Conservation (phyloP, 1,140 invertebrate species). For the Cydia splendana region DNA sequence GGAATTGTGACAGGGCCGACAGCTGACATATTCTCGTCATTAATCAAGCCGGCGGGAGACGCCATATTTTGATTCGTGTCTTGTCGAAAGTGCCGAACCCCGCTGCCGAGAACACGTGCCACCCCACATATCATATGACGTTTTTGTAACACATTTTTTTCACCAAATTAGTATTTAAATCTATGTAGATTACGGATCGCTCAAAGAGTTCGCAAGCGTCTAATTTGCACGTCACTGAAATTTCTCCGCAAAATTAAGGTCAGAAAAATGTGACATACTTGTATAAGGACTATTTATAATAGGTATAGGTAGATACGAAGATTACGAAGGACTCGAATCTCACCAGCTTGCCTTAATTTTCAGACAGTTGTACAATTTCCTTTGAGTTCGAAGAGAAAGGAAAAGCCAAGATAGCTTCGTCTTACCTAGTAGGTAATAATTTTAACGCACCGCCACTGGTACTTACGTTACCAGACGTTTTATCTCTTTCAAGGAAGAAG, state of each 20-base stretch:
- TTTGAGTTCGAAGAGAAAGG: too few relatives aligned
- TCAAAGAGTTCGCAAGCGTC: slow-evolving; percentile 24
- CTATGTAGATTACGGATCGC: slow-evolving; percentile 29
- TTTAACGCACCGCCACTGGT: too few relatives aligned
- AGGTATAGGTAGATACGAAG: too few relatives aligned
- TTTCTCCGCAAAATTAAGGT: not conserved
- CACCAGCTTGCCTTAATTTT: too few relatives aligned
- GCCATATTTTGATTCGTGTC: slow-evolving; percentile 32
- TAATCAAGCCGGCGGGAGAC: slow-evolving; percentile 60
- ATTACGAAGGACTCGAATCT: too few relatives aligned
- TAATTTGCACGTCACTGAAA: slow-evolving; percentile 19
- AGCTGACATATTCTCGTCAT: slow-evolving; percentile 74
- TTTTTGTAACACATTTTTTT: slow-evolving; percentile 7
- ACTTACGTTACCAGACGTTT: slow-evolving; percentile 17
- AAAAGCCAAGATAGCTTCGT: too few relatives aligned
- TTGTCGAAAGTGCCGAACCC: slow-evolving; percentile 30
- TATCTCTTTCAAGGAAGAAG: not conserved
- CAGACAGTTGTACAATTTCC: too few relatives aligned
- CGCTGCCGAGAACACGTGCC: slow-evolving; percentile 3
- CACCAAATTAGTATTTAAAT: slow-evolving; percentile 27
- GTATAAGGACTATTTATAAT: too few relatives aligned
- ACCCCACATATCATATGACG: not conserved
- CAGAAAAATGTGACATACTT: not conserved
- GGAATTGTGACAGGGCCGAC: slow-evolving; percentile 74
- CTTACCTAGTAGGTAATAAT: too few relatives aligned